Conservation (phyloP, 1,140 invertebrate genomes). For the Drosophila tropicalis region DNA sequence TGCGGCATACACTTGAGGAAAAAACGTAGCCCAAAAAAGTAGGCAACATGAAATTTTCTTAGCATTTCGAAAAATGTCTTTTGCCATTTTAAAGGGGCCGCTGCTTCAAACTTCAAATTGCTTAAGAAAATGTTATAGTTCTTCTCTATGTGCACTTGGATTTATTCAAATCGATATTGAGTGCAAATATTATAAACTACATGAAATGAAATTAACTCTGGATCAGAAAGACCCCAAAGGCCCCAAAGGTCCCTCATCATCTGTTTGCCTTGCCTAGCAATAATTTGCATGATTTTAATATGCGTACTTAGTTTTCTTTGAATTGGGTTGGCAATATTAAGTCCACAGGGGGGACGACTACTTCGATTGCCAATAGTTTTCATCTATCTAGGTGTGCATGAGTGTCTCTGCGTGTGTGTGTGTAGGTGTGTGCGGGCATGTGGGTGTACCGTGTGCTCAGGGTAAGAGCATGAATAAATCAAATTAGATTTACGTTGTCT, state of each 20-base stretch:
- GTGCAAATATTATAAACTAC: too few species aligned
- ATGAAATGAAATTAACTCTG: too few species aligned
- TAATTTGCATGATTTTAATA: constrained; percentile 72
- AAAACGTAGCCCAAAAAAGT: neutral
- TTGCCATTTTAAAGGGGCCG: too few species aligned
- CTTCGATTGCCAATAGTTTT: constrained; percentile 24
- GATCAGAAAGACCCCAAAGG: too few species aligned
- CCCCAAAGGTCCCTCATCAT: too few species aligned
- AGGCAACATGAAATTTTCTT: neutral
- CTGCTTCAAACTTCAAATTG: too few species aligned
- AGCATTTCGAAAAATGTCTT: too few species aligned
- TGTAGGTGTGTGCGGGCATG: constrained; percentile 21
- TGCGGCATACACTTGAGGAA: neutral
- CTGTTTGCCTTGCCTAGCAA: neutral
- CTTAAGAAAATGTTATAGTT: too few species aligned
- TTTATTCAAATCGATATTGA: too few species aligned
- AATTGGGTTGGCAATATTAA: neutral
- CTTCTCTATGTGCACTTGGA: too few species aligned
- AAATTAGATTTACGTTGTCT: constrained; percentile 76
- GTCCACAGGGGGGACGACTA: constrained; percentile 28
- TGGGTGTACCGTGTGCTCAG: neutral
- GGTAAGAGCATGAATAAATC: constrained; percentile 64
- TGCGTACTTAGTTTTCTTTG: constrained; percentile 40
- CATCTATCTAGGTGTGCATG: constrained; percentile 3
- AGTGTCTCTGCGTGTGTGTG: neutral